These are phyloP conservation scores for Caracal caracal DNA, from an alignment of 2,113 vertebrate genomes.

Conservation along the genomic window DNA sequence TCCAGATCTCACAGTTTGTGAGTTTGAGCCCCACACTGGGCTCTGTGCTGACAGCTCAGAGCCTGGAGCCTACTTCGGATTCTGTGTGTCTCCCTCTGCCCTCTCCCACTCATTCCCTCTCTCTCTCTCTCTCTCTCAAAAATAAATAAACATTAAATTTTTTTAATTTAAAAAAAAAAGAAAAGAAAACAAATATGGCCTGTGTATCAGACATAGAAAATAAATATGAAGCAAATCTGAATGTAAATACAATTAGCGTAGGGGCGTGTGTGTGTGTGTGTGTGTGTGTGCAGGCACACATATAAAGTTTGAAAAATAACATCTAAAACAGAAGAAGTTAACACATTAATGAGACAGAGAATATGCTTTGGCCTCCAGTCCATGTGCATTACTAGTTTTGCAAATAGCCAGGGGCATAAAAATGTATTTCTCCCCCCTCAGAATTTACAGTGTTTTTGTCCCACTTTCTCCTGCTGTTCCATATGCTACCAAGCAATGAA, in stretches of 20 bases:
- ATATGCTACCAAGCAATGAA: background rate
- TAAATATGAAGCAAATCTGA: slow-evolving; percentile 11
- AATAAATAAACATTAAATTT: too few species aligned
- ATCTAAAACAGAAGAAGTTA: background rate
- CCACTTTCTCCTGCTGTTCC: background rate
- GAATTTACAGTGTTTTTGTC: background rate
- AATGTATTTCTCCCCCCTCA: background rate
- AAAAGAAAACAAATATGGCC: background rate
- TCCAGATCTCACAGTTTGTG: too few species aligned
- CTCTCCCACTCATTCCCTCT: too few species aligned
- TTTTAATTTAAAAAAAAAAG: background rate
- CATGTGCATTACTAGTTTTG: background rate
- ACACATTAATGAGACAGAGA: background rate
- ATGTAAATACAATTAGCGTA: background rate
- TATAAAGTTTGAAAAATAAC: background rate
- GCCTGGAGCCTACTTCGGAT: too few species aligned
- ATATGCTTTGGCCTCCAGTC: background rate
- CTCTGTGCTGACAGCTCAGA: too few species aligned
- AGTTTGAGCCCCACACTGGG: too few species aligned
- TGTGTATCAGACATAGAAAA: background rate
- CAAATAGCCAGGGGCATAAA: background rate
- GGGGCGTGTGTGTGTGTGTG: background rate
- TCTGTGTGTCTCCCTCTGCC: too few species aligned
- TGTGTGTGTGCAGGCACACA: background rate
- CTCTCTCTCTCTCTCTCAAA: too few species aligned